Percentiles rank a stretch among this genome's conserved stretches.
These are phyloP conservation scores for Cordylochernes scorpioides DNA, from an alignment of 2,888 invertebrate species.

Conservation along the genomic window DNA sequence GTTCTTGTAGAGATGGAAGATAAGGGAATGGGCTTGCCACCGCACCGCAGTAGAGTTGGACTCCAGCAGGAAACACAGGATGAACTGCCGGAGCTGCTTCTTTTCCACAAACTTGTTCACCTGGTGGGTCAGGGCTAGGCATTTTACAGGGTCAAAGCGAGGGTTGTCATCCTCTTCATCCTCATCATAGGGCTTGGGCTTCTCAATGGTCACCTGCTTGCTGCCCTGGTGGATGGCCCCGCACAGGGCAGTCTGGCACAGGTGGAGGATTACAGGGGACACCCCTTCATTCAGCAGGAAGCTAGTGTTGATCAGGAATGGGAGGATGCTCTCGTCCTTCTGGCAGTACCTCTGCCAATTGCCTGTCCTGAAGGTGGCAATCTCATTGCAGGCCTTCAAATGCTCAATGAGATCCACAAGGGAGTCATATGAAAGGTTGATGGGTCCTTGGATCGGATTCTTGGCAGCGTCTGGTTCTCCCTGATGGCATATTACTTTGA, in stretches of 20 bases:
- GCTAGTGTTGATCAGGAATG: slow-evolving; percentile 49
- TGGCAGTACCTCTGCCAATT: slow-evolving; percentile 84
- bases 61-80: slow-evolving; percentile 68
- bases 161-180: slow-evolving; percentile 31
- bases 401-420: slow-evolving; percentile 84
- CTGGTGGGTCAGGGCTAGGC: slow-evolving; percentile 37
- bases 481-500: slow-evolving; percentile 16
- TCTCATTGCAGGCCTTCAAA: slow-evolving; percentile 72
- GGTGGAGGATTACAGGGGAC: slow-evolving; percentile 61
- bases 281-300: slow-evolving; percentile 65
- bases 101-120: slow-evolving; percentile 36
- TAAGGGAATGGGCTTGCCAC: slow-evolving; percentile 78
- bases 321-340: slow-evolving; percentile 44
- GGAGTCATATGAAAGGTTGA: slow-evolving; percentile 46
- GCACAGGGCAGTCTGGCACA: slow-evolving; percentile 67
- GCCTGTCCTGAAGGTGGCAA: slow-evolving; percentile 60
- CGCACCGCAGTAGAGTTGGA: slow-evolving; percentile 73
- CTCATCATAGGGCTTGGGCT: slow-evolving; percentile 23
- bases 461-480: slow-evolving; percentile 21
- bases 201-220: slow-evolving; percentile 16
- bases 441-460: too few relatives aligned
- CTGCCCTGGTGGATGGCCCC: slow-evolving; percentile 12
- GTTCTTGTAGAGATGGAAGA: slow-evolving; percentile 39
- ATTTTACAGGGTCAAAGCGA: slow-evolving; percentile 30
- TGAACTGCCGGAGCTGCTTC: slow-evolving; percentile 40